phyloP scores from a whole-genome alignment of 2,113 vertebrate species.

The Clarias gariepinus region DNA sequence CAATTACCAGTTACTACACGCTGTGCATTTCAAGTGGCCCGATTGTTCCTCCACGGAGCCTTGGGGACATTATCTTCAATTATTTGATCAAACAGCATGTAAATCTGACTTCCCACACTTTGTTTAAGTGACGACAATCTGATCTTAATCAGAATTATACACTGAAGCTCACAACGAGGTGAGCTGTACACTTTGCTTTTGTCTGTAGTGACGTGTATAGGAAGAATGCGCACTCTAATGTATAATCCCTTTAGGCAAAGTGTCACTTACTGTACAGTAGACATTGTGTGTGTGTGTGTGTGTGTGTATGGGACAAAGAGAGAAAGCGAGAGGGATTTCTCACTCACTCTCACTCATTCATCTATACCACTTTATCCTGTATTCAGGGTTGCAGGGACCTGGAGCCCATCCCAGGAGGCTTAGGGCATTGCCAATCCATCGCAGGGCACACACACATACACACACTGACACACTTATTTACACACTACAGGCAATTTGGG shows the following conservation, averaged over 20 bases:
- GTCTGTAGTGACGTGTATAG: neutral
- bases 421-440: too few species aligned
- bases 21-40: slow-evolving; percentile 1
- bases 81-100: slow-evolving; percentile 32
- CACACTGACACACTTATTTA: too few species aligned
- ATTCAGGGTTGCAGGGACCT: too few species aligned
- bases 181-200: neutral
- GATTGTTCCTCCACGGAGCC: neutral
- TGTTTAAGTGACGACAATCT: neutral
- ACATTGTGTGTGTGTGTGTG: neutral
- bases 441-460: too few species aligned
- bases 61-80: neutral
- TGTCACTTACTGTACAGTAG: neutral
- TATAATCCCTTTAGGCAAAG: neutral
- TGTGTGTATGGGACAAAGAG: too few species aligned
- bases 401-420: too few species aligned
- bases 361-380: too few species aligned
- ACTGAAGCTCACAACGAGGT: neutral
- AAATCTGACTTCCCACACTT: neutral
- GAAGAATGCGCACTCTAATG: neutral
- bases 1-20: neutral
- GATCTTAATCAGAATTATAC: neutral
- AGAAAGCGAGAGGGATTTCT: too few species aligned
- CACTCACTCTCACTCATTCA: too few species aligned
- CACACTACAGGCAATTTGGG: too few species aligned